Base-by-base conservation (phyloP, 53 echinoderm and acorn worm genomes). In the Glandiceps talaboti region DNA sequence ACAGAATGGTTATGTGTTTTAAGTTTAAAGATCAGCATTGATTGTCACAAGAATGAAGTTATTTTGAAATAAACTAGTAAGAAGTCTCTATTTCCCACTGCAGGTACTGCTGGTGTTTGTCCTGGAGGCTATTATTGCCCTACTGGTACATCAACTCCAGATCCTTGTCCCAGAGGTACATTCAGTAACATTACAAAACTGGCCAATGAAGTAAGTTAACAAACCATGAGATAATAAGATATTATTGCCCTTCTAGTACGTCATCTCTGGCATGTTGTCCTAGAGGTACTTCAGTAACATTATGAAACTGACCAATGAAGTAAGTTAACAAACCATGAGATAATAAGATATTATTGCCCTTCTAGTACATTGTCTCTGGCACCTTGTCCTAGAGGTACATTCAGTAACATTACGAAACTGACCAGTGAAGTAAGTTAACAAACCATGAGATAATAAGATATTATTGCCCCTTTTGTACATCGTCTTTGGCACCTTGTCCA, bases 181-280 rank as follows among this genome's bases (percentile, higher is more conserved):
- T 96, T 96, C 31, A 89, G 93, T 28, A 96, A 96, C 74, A 32
- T 77, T 80, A 96, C 97, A 82, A 96, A 96, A 81, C 81, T 96
- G 64, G 83, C 93, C 74, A 87, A 90, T 73, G 75, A 74, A 20
- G 90, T 90, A 74, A 86, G 83, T 80, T 45, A n/a, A n/a, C n/a
- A n/a, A n/a, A n/a, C n/a, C n/a, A n/a, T n/a, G n/a, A n/a, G n/a
- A n/a, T n/a, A n/a, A n/a, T n/a, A n/a, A n/a, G n/a, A n/a, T n/a
- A n/a, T n/a, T n/a, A n/a, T n/a, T n/a, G n/a, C n/a, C n/a, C n/a
- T n/a, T n/a, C n/a, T n/a, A n/a, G n/a, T n/a, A n/a, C n/a, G n/a
- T n/a, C n/a, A n/a, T n/a, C n/a, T n/a, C n/a, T n/a, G n/a, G n/a
- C n/a, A n/a, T n/a, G n/a, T n/a, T n/a, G n/a, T n/a, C n/a, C n/a